A percentile compares a stretch with the other conserved stretches of the same genome.
phyloP scores from a whole-genome alignment of 2,113 vertebrate genomes.

The Ctenodactylus gundi region DNA sequence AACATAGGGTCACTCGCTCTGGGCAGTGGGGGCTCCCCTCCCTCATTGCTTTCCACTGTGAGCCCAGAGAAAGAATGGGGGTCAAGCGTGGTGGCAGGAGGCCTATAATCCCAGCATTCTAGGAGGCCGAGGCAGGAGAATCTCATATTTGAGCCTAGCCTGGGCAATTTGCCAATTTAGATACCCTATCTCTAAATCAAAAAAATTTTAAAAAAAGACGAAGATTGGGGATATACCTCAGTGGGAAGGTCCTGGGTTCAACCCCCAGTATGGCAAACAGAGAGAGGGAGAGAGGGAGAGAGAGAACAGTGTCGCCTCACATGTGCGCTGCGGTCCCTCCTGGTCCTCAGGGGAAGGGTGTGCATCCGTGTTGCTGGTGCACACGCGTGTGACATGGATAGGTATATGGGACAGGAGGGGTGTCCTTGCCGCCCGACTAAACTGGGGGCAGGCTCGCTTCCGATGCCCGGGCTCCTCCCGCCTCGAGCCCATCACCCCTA shows the following conservation, averaged over 20 bases:
- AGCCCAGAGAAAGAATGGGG: background rate
- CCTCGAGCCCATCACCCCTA: background rate
- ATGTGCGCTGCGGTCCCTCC: background rate
- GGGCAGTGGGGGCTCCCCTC: background rate
- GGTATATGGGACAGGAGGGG: no score
- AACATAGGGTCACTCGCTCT: background rate
- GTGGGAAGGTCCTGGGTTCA: no score
- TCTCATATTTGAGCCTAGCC: no score
- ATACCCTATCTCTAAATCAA: no score
- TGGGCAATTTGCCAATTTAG: no score
- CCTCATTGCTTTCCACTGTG: background rate
- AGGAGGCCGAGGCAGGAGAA: no score
- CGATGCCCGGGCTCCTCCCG: background rate
- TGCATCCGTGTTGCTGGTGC: rapidly evolving
- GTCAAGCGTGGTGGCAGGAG: no score
- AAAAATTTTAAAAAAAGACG: no score
- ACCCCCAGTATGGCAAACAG: no score
- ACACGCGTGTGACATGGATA: rapidly evolving
- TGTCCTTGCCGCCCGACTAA: no score
- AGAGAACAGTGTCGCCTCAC: background rate
- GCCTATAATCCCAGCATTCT: no score
- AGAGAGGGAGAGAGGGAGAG: background rate
- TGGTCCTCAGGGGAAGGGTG: background rate
- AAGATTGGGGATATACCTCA: no score
- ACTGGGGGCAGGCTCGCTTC: background rate